Evolutionary conservation across 1,140 invertebrate species (phyloP), one percentile per base, ranked within the genome.

Genomic region (Drosophila nasuta): DNA sequence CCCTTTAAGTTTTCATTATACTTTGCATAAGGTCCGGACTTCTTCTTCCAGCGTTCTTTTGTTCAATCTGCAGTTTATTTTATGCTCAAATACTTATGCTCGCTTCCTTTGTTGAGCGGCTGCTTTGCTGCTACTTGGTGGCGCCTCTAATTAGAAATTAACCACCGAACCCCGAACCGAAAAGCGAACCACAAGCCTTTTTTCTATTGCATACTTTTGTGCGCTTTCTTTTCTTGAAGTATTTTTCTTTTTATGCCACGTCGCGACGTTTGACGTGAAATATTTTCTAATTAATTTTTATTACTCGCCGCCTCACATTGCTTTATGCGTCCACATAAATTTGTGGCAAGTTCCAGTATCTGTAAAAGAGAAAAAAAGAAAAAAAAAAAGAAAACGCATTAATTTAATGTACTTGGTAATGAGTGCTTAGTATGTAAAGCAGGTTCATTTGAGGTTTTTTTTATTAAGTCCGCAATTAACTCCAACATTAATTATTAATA

Each of bases 221-320:
- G 28, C 11, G 52, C 7, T 43, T 41, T 25, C 3, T 51, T 64
- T 56, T 15, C 63, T 33, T 69, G 11, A 52, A 52, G 28, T 52
- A 52, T 52, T 52, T 52, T 30, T 52, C 30, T 52, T 52, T 52
- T 30, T 30, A n/a, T 52, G 28, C 51, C 51, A 70, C 20, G 17
- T 17, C 10, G 17, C 33, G 17, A 17, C 57, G 49, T 8, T 8
- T 71, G 45, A 71, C 60, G 77, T 65, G 67, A 81, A 81, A 78
- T 82, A 82, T 82, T 82, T 81, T 65, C 64, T 82, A 82, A 82
- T 82, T 82, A 82, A 76, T 76, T 83, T 83, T 76, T 76, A 83
- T 83, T 73, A 72, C 67, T 30, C 56, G 20, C 20, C 30, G 58
- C 67, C 13, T 64, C 64, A 62, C 45, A 64, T 63, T 62, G 56